Evolutionary conservation across 2,797 vertebrate species (phyloP), one percentile per base, ranked within the genome.

Genomic region (Pangasius macronema): DNA sequence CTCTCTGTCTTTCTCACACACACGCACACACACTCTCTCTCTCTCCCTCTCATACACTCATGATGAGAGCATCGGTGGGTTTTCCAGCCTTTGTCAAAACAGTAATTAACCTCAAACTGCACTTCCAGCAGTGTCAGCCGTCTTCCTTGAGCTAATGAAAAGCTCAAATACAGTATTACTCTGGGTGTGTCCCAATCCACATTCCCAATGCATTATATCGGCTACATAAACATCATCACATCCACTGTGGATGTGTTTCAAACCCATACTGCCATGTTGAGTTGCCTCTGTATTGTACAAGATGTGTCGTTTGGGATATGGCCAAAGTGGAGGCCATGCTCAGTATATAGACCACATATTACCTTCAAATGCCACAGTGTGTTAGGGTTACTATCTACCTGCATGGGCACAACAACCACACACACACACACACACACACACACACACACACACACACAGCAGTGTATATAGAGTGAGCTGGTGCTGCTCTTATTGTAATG

Each of bases 41-140:
- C 61, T 33, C 67, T 51, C 75, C 49, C 13, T 33, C 30, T 27
- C 27, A 55, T 16, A 57, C 84, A 65, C 63, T 36, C 39, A 72
- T 68, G 70, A 86, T 63, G n/a, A 80, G 72, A 39, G 67, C 27
- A 61, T 42, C n/a, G 2, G 27, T 65, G 65, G 83, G 39, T 79
- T 84, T 82, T 84, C 57, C 63, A 68, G 84, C 46, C 76, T 86
- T 79, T 81, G 73, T 81, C 87, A 82, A 86, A 87, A 84, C 80
- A 85, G 80, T 85, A 90, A 89, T 90, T 87, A 90, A 89, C 85
- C 39, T 24, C 75, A 89, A 59, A 82, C 80, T 83, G 61, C 57
- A 90, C 72, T 86, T 89, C 86, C 70, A 30, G 77, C 33, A 83
- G 53, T 70, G 76, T 85, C 24, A 36, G 33, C 42, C 33, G 0